Evolutionary conservation across 1,140 invertebrate species (phyloP).

Genomic region (Alviniconcha marisindica): DNA sequence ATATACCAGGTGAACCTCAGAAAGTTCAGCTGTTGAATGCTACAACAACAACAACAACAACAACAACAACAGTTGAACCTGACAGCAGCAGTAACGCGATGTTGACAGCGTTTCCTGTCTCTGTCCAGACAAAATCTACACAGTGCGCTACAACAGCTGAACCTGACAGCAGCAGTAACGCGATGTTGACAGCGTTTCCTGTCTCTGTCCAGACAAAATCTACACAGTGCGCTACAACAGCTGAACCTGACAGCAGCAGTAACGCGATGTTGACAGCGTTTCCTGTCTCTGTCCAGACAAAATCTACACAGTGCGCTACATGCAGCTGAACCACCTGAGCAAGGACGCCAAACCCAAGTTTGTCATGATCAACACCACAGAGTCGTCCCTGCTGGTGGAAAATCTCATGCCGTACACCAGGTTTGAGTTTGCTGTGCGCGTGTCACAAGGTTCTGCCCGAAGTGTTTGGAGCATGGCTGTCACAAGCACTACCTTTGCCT

Average conservation of each 20-base stretch:
- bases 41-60: no score
- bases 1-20: no score
- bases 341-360: slow-evolving; percentile 27
- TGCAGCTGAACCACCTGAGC: slow-evolving; percentile 40
- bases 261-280: background rate
- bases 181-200: background rate
- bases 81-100: background rate
- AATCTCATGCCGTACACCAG: slow-evolving; percentile 34
- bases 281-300: slow-evolving; percentile 4
- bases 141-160: no score
- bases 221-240: slow-evolving; percentile 7
- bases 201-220: no score
- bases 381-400: background rate
- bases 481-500: slow-evolving; percentile 31
- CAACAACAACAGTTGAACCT: no score
- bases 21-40: no score
- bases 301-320: slow-evolving; percentile 40
- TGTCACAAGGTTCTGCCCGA: slow-evolving; percentile 20
- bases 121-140: no score
- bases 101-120: background rate
- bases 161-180: no score
- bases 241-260: slow-evolving; percentile 32
- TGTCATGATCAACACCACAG: slow-evolving; percentile 10
- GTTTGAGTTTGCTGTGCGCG: slow-evolving; percentile 44
- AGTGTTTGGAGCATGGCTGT: slow-evolving; percentile 42